Base-by-base conservation (phyloP, 2,888 invertebrate species). In the Notodonta ziczac region DNA sequence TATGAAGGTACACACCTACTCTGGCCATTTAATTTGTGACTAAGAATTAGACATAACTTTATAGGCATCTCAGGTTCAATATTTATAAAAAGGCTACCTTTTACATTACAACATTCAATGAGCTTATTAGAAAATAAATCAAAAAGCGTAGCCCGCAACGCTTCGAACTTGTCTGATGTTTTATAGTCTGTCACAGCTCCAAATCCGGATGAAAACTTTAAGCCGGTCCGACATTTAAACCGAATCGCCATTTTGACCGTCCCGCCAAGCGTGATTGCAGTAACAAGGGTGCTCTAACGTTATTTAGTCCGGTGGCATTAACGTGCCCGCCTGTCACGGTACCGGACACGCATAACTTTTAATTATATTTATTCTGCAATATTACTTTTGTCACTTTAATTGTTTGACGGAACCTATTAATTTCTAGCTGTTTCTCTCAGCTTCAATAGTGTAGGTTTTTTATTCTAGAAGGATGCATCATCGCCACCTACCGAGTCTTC, bases 271-370 rank as follows among this genome's bases (percentile, higher is more conserved):
- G 84, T 91, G 90, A 90, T 91, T 89, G 88, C 87, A 85, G 86
- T 86, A 90, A 91, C 92, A 89, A 91, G 90, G 89, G 90, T 89
- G 85, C 89, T 90, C 88, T 89, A 91, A 90, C 89, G 83, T 89
- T 87, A 89, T 91, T 91, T 90, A 88, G 88, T 86, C 87, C 82
- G 78, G 82, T 78, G 84, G 86, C 86, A 88, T 89, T 90, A 89
- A 86, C 83, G 87, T 86, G 84, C 86, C 80, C 81, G 78, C 80
- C 83, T 84, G 87, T 87, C 86, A 84, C 85, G 86, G 24, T 82
- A 76, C 77, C 77, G 82, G 80, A 84, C 85, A 84, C 83, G 78
- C 76, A 83, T 85, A 81, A 76, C 76, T 82, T 87, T 87, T 87
- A 86, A 89, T 88, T 87, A 85, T 87, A 87, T 88, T 84, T 85